Evolutionary conservation across 2,797 vertebrate species (phyloP).

Genomic region (Gymnothorax reevesii): DNA sequence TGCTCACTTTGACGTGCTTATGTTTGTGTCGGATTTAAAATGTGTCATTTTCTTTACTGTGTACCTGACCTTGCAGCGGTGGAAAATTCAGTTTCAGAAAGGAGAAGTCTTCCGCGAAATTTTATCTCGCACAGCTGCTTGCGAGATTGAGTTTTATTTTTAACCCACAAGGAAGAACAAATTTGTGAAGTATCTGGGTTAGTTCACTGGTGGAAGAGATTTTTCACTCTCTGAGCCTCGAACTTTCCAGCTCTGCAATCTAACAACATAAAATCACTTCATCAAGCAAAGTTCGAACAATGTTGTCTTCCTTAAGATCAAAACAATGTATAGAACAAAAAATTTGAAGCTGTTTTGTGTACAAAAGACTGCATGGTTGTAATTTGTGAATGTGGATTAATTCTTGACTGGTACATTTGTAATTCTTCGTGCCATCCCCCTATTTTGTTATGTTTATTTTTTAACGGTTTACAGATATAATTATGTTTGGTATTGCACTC

Average conservation of each 20-base stretch:
- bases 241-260: neutral
- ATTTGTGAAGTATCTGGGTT: no score
- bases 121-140: no score
- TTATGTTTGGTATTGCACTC: neutral
- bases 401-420: neutral
- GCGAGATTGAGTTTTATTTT: no score
- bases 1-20: neutral
- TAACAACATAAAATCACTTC: neutral
- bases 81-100: no score
- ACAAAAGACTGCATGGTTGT: constrained; percentile 8
- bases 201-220: no score
- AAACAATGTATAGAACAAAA: neutral
- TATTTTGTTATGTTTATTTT: neutral
- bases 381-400: neutral
- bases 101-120: no score
- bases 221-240: no score
- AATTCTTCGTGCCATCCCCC: neutral
- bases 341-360: neutral
- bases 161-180: no score
- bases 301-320: neutral
- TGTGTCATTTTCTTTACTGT: neutral
- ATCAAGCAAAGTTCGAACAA: neutral
- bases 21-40: neutral
- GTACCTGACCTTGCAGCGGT: no score
- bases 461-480: constrained; percentile 13